Evolutionary conservation across 2,888 invertebrate species (phyloP), one percentile per base, ranked within the genome.

Genomic region (Candidula unifasciata): DNA sequence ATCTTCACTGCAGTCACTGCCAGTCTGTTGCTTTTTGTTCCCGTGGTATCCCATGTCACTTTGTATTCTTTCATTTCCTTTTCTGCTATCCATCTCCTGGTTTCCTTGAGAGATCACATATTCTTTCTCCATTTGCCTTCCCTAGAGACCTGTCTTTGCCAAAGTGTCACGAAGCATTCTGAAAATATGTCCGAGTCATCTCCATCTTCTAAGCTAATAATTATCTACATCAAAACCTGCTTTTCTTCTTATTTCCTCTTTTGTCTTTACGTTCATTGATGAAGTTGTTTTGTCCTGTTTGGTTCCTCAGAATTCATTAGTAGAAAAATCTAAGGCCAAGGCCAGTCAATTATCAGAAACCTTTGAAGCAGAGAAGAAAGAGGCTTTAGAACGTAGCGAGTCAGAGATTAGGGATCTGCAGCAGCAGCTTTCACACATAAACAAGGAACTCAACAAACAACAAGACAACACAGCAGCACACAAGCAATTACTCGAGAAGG

Each of bases 401-500:
- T 86, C 85, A 37, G 92, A 93, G 86, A 88, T 92, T 18, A 86
- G 83, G 74, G 89, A 91, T 68, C 86, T 92, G 18, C 90, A 89
- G 82, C 89, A 91, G 81, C 89, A 89, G 60, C 80, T 90, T 57
- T 87, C 88, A 54, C 79, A 84, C 13, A 87, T 86, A 37, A 86
- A 83, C 35, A 88, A 90, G 73, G 89, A 90, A 68, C 84, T 90
- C 27, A 88, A 87, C 79, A 89, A 89, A 87, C 89, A 91, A 77
- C 88, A 90, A 82, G 89, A 89, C 74, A 90, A 90, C 82, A 90
- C 90, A 57, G 89, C 90, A 88, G 91, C 90, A 80, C 91, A 92
- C 85, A 91, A 90, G 88, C 90, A 90, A 80, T 86, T 89, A 68
- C 85, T 91, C 18, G 91, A 92, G 71, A 88, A 89, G 76, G 88